Evolutionary conservation across 2,113 vertebrate species (phyloP).

Genomic region (Neolamprologus caudopunctatus): DNA sequence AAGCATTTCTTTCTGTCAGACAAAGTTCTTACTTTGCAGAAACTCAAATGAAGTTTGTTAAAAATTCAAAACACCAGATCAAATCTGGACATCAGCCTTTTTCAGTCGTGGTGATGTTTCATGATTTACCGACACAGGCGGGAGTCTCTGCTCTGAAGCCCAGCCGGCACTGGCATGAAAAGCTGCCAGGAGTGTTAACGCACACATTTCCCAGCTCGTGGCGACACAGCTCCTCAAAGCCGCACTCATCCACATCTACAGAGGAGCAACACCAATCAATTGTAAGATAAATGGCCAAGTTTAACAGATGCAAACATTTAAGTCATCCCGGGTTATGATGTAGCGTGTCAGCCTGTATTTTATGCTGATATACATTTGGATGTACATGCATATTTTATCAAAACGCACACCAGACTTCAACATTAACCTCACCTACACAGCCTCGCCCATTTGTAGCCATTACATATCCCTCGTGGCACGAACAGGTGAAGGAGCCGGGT

Average conservation of each 20-base stretch:
- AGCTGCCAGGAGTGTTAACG: conserved; percentile 73
- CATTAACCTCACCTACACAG: conserved; percentile 66
- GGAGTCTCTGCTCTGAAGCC: conserved; percentile 66
- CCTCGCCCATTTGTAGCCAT: conserved; percentile 50
- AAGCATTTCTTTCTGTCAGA: neutral
- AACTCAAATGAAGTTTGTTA: neutral
- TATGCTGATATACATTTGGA: neutral
- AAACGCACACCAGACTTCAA: neutral
- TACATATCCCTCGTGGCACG: conserved; percentile 64
- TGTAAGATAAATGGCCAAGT: neutral
- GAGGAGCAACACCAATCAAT: neutral
- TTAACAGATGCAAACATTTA: neutral
- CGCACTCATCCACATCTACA: conserved; percentile 75
- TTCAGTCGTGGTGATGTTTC: neutral
- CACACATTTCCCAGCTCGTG: conserved; percentile 72
- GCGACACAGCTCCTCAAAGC: conserved; percentile 68
- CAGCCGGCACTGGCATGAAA: conserved; percentile 62
- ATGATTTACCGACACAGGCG: conserved; percentile 63
- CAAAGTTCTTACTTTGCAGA: neutral
- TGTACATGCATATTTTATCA: neutral
- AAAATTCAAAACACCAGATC: neutral
- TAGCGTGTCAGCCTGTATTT: neutral
- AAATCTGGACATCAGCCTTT: neutral
- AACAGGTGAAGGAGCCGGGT: conserved; percentile 69
- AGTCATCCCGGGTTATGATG: neutral